These are phyloP conservation scores for Xiphias gladius DNA, from an alignment of 2,113 vertebrate species.

Conservation along the genomic window DNA sequence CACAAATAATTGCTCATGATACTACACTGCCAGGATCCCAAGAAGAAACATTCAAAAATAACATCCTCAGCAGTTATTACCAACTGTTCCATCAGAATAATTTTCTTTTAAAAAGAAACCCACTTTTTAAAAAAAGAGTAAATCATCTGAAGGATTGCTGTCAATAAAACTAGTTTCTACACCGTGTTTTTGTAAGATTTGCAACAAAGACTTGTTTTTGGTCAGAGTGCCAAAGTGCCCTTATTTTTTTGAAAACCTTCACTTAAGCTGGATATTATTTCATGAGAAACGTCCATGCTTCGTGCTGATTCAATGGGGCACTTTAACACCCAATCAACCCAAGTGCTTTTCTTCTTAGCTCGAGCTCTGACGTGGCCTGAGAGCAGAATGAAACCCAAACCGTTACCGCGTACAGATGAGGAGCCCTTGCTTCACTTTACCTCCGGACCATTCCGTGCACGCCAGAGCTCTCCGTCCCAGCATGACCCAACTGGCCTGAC, in stretches of 20 bases:
- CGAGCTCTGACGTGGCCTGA: too few relatives aligned
- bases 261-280: too few relatives aligned
- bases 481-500: not conserved
- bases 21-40: constrained; percentile 17
- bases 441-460: not conserved
- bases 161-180: constrained; percentile 2
- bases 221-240: too few relatives aligned
- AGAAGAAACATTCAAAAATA: constrained; percentile 41
- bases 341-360: too few relatives aligned
- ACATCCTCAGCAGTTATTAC: constrained; percentile 48
- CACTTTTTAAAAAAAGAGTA: not conserved
- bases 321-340: too few relatives aligned
- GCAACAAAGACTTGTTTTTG: not conserved
- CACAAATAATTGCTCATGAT: constrained; percentile 64
- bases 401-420: too few relatives aligned
- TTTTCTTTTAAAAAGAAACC: not conserved
- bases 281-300: too few relatives aligned
- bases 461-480: not conserved
- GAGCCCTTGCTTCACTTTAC: too few relatives aligned
- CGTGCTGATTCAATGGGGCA: too few relatives aligned
- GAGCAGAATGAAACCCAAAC: too few relatives aligned
- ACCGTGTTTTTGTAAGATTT: not conserved
- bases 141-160: not conserved
- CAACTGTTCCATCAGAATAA: constrained; percentile 40
- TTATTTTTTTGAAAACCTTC: not conserved